Evolutionary conservation across 2,888 invertebrate species (phyloP), one percentile per base, ranked within the genome.

Genomic region (Ornithoptera alexandrae): DNA sequence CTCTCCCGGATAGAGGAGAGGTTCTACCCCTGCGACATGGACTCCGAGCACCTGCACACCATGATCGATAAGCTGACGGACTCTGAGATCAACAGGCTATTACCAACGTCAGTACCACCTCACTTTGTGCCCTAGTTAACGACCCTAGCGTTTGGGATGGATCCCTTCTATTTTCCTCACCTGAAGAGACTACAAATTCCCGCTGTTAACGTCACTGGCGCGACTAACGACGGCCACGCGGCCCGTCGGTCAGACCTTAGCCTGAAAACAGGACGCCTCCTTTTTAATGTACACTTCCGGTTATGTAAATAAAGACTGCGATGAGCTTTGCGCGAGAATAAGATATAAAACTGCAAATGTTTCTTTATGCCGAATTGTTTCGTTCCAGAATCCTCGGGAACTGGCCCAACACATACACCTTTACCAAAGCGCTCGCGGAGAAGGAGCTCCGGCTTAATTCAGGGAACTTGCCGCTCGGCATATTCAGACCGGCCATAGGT

Each of bases 321-420:
- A 30, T 30, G 30, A 30, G 30, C 5, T 30, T 30, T 4, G 30
- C 5, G 30, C 30, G 30, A 30, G 30, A 3, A 30, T 30, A 30
- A 30, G 30, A 30, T 30, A 30, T 4, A 4, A 30, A 30, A 30
- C 30, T 30, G 30, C 5, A 5, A 30, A 30, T 30, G 30, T 30
- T 30, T 30, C 30, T 30, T 30, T 30, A 30, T 30, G 30, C 30
- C 30, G 0, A 30, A 30, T 30, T 30, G 12, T 53, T n/a, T 20
- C 17, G 69, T 88, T 90, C 36, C 83, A 95, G 94, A 56, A 86
- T 94, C n/a, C 79, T 94, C 24, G 94, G 94, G 22, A 81, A 92
- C 0, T 96, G 96, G 93, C 97, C 97, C 0, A 97, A 97, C 83
- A 97, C 97, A 0, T 98, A 98, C 88, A 96, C 97, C 0, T 97